Conservation (phyloP, 1,140 invertebrate species). For the Orchesella cincta region DNA sequence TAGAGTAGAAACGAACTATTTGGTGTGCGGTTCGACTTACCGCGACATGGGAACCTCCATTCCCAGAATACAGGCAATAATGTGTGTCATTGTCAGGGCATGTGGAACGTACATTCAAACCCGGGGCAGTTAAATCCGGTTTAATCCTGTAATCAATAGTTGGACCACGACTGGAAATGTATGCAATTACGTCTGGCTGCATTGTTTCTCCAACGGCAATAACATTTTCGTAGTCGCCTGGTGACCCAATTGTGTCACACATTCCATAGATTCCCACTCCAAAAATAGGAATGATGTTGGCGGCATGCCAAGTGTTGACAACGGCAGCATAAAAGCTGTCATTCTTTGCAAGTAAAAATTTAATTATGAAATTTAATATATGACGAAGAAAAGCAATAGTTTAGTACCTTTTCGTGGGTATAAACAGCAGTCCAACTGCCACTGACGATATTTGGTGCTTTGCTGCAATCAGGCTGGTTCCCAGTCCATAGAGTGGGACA, state of each 20-base stretch:
- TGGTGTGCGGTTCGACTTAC: too few relatives aligned
- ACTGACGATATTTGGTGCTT: background rate
- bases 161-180: slow-evolving; percentile 22
- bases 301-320: background rate
- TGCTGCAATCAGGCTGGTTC: background rate
- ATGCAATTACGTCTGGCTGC: slow-evolving; percentile 8
- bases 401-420: background rate
- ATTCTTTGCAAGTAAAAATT: too few relatives aligned
- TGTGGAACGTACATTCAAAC: too few relatives aligned
- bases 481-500: slow-evolving; percentile 27
- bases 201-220: slow-evolving; percentile 36
- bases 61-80: too few relatives aligned
- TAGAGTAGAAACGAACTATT: too few relatives aligned
- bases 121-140: background rate
- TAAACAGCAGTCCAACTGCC: slow-evolving; percentile 25
- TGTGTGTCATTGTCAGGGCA: too few relatives aligned
- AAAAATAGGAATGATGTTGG: slow-evolving; percentile 14
- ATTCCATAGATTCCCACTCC: background rate
- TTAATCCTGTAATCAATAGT: background rate
- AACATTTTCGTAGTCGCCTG: slow-evolving; percentile 29
- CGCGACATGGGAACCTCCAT: too few relatives aligned
- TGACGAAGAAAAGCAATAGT: too few relatives aligned
- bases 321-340: background rate
- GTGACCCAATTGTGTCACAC: slow-evolving; percentile 12
- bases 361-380: too few relatives aligned